These are phyloP conservation scores for Phymatocera aterrima DNA, from an alignment of 2,888 invertebrate species.

Conservation along the genomic window DNA sequence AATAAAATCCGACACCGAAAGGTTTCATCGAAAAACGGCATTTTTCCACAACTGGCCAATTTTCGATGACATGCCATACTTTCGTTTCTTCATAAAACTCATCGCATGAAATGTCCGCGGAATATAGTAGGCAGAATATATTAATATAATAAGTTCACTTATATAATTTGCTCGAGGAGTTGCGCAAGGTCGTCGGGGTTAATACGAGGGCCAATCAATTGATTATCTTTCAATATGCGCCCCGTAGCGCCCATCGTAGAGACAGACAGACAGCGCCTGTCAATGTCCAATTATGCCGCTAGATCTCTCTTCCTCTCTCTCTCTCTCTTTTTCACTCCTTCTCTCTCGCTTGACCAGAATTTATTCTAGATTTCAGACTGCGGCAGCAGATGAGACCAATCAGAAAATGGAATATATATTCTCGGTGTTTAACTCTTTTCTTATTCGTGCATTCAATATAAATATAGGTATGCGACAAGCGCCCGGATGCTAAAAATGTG, in stretches of 20 bases:
- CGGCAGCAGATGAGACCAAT: neutral
- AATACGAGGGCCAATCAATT: conserved; percentile 41
- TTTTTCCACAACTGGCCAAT: too few species aligned
- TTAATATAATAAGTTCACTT: too few species aligned
- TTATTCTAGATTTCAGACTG: neutral
- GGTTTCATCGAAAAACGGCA: too few species aligned
- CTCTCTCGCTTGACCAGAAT: neutral
- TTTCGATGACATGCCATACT: too few species aligned
- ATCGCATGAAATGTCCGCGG: neutral
- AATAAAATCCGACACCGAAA: too few species aligned
- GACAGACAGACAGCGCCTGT: conserved; percentile 34
- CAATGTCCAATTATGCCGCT: conserved; percentile 31
- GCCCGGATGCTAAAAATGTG: too few species aligned
- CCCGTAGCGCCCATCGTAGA: conserved; percentile 21
- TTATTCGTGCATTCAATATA: too few species aligned
- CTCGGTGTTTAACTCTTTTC: neutral
- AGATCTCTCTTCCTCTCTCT: neutral
- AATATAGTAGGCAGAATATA: neutral
- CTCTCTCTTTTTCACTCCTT: neutral
- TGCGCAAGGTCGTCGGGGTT: conserved; percentile 34
- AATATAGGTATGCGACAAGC: too few species aligned
- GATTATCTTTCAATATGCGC: conserved; percentile 43
- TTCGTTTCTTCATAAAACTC: neutral
- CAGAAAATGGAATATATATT: neutral
- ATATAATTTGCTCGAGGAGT: neutral